A percentile compares a stretch with the other conserved stretches of the same genome.
Evolutionary conservation across 2,113 vertebrate genomes (phyloP).

Genomic region (Dunckerocampus dactyliophorus): DNA sequence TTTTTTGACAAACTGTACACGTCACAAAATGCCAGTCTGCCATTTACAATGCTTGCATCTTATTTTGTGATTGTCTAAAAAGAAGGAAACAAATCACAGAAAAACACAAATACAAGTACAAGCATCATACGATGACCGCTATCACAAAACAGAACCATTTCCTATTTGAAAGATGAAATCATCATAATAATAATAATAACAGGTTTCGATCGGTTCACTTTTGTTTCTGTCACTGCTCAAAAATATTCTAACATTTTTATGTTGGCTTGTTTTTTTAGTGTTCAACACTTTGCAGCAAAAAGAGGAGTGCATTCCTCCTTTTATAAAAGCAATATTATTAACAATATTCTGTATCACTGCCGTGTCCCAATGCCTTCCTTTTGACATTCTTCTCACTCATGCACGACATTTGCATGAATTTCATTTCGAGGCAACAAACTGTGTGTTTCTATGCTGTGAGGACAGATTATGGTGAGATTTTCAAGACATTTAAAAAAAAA

Average conservation of each 20-base stretch:
- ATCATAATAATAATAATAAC: constrained; percentile 48
- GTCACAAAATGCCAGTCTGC: constrained; percentile 80
- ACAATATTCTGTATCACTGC: constrained; percentile 70
- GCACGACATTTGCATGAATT: constrained; percentile 62
- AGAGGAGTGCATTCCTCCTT: constrained; percentile 65
- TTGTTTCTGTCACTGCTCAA: constrained; percentile 64
- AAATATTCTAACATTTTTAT: constrained; percentile 78
- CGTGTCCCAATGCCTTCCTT: constrained; percentile 58
- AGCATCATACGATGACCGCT: constrained; percentile 76
- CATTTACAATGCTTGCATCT: constrained; percentile 82
- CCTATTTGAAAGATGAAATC: constrained; percentile 57
- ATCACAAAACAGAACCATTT: constrained; percentile 74
- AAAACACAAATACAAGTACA: constrained; percentile 79
- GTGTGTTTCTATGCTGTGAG: constrained; percentile 51
- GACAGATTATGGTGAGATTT: constrained; percentile 57
- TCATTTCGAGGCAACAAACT: constrained; percentile 66
- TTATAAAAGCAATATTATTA: constrained; percentile 72
- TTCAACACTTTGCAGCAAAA: constrained; percentile 83
- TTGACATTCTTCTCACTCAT: constrained; percentile 65
- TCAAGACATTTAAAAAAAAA: constrained; percentile 59
- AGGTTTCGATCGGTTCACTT: constrained; percentile 60
- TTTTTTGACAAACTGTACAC: constrained; percentile 79
- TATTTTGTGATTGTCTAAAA: constrained; percentile 84
- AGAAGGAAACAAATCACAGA: constrained; percentile 78
- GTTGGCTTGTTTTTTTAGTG: constrained; percentile 83